A percentile compares a stretch with the other conserved stretches of the same genome.
Conservation (phyloP, 2,797 vertebrate species). For the Protonibea diacanthus region DNA sequence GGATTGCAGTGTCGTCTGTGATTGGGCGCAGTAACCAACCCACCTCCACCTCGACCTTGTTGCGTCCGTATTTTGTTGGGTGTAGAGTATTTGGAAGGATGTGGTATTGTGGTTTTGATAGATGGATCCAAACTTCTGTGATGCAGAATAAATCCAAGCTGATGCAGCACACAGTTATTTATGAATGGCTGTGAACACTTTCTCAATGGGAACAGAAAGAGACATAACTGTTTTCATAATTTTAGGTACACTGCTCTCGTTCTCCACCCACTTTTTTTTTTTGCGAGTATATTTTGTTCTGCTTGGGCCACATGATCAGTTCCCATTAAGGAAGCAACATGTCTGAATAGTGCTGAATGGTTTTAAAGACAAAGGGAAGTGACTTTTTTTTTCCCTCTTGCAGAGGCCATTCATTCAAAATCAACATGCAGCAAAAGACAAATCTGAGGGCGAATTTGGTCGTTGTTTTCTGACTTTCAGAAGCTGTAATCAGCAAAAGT, state of each 20-base stretch:
- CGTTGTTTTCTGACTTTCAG: neutral
- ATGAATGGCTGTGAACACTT: conserved; percentile 9
- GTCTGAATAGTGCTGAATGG: conserved; percentile 52
- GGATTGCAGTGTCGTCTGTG: neutral
- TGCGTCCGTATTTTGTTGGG: conserved; percentile 17
- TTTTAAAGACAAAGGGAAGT: conserved; percentile 56
- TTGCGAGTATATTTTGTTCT: conserved; percentile 3
- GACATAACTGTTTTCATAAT: neutral
- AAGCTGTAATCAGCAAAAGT: neutral
- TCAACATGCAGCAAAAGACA: too few relatives aligned
- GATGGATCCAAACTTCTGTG: conserved; percentile 19
- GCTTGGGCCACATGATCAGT: conserved; percentile 39
- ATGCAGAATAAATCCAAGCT: conserved; percentile 31
- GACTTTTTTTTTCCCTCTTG: neutral
- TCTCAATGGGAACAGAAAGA: neutral
- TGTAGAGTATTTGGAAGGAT: conserved; percentile 53
- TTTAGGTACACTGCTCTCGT: neutral
- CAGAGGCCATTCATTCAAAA: conserved; percentile 50
- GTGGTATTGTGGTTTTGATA: conserved; percentile 59
- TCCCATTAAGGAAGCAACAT: conserved; percentile 23
- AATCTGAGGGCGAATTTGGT: neutral
- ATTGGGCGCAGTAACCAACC: neutral
- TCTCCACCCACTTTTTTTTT: neutral
- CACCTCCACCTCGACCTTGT: neutral
- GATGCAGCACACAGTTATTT: conserved; percentile 15